Evolutionary conservation across 2,113 vertebrate species (phyloP).

Genomic region (Anguilla rostrata): DNA sequence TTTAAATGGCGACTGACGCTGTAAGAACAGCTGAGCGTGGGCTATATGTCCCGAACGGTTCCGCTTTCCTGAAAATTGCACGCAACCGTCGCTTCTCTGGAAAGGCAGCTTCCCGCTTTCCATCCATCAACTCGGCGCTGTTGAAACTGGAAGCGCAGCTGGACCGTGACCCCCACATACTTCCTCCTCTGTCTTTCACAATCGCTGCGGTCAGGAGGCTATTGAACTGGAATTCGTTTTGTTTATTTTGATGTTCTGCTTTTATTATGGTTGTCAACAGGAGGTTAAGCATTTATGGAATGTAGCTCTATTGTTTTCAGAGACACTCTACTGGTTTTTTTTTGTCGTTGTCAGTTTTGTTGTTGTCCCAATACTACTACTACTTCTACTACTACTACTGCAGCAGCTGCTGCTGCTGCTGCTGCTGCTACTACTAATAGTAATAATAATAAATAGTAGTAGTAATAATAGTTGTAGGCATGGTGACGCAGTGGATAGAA

Average conservation of each 20-base stretch:
- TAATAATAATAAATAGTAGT: no score
- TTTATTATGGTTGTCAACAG: not conserved
- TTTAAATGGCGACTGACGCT: not conserved
- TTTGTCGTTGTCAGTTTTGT: no score
- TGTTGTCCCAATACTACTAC: no score
- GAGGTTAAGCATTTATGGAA: not conserved
- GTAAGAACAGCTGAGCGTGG: not conserved
- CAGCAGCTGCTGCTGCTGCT: no score
- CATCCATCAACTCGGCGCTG: not conserved
- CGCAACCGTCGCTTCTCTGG: conserved; percentile 9
- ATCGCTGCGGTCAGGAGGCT: not conserved
- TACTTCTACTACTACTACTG: no score
- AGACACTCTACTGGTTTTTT: no score
- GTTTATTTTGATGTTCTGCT: not conserved
- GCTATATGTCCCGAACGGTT: not conserved
- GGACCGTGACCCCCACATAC: not conserved
- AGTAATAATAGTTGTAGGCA: no score
- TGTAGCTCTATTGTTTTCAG: no score
- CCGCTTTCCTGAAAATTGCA: conserved; percentile 13
- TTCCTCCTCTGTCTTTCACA: conserved; percentile 7
- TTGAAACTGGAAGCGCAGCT: not conserved
- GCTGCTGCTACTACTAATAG: no score
- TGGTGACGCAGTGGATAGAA: no score
- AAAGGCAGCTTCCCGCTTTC: conserved; percentile 1
- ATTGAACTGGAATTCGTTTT: not conserved